Evolutionary conservation across 2,113 vertebrate genomes (phyloP), one percentile per base, ranked within the genome.

Genomic region (Elephantulus edwardii): DNA sequence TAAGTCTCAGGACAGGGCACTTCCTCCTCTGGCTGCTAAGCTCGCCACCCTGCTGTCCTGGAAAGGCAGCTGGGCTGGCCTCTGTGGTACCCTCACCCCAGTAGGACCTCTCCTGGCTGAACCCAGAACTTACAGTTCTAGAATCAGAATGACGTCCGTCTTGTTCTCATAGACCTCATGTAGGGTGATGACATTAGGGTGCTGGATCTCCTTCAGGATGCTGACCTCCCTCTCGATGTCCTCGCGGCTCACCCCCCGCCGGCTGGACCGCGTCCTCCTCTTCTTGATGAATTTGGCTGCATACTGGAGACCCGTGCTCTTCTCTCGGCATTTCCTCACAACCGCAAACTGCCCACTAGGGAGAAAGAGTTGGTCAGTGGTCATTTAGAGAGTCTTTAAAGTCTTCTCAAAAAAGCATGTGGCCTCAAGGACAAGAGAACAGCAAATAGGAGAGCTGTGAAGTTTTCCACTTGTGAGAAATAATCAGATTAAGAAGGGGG

Each of bases 211-310:
- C 96, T 98, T 99, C 40, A 99, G 97, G 96, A 99, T 99, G 98
- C 97, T 96, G 68, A 99, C 99, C 97, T 99, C 99, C 26, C 99
- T 97, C 95, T 99, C 99, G 0, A 99, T 99, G 92, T 99, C 99
- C 19, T 99, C 99, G 8, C 98, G 98, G 77, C 98, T 98, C 78
- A 99, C 99, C 0, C 99, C 99, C 0, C 99, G 98, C 0, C 99
- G 98, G 95, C 99, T 99, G 33, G 99, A 99, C 93, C 98, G 99
- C 0, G 98, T 99, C 94, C 99, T 98, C 40, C 99, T 96, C 91
- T 99, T 99, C 97, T 99, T 99, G 97, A 99, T 99, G 96, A 99
- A 99, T 87, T 99, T 99, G 92, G 98, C 99, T 1, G 99, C 99
- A 74, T 98, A 99, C 50, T 99, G 99, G 35, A 96, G 94, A 0